Evolutionary conservation across 2,797 vertebrate genomes (phyloP).

Genomic region (Diglossa cyanea): DNA sequence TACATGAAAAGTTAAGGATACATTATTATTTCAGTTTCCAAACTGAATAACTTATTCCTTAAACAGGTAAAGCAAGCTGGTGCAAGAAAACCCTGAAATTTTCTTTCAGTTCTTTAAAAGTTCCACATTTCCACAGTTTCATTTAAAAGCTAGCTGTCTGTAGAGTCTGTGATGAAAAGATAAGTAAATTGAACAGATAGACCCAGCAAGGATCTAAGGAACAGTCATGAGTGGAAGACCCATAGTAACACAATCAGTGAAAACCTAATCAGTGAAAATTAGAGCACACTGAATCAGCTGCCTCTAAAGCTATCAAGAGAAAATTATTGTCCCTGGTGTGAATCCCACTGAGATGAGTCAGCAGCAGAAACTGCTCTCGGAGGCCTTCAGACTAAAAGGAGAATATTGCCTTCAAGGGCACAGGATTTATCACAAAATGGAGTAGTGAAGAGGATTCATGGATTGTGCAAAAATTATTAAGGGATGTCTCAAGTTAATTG

Average conservation of each 20-base stretch:
- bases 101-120: background rate
- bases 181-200: background rate
- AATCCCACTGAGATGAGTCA: background rate
- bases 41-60: background rate
- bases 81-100: background rate
- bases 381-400: background rate
- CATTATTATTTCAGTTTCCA: background rate
- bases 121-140: background rate
- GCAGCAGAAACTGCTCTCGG: background rate
- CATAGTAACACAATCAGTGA: background rate
- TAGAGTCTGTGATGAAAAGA: background rate
- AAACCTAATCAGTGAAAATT: slow-evolving; percentile 17
- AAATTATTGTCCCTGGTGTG: background rate
- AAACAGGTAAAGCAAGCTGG: background rate
- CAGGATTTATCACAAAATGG: background rate
- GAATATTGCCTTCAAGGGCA: background rate
- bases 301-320: background rate
- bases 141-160: background rate
- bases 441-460: background rate
- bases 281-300: background rate
- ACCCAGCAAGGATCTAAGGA: background rate
- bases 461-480: background rate
- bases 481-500: background rate
- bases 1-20: background rate
- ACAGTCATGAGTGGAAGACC: background rate